Conservation (phyloP, 1,140 invertebrate species). For the Drosophila melanica region DNA sequence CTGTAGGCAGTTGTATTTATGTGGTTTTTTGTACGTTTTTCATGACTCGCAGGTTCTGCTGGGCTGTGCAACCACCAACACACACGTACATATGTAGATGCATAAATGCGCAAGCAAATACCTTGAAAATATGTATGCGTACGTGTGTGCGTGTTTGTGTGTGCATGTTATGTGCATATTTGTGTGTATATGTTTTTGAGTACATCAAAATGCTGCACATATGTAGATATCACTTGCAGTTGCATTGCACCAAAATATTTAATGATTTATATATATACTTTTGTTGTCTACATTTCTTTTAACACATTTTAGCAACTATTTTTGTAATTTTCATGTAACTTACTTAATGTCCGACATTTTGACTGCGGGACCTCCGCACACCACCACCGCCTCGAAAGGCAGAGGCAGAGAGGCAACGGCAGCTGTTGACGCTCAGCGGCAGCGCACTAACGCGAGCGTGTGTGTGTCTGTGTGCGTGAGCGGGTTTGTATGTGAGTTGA, state of each 20-base stretch:
- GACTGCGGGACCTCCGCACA: conserved; percentile 45
- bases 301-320: conserved; percentile 10
- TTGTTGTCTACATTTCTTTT: conserved; percentile 1
- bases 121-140: conserved; percentile 46
- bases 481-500: conserved; percentile 19
- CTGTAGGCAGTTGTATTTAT: background rate
- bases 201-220: conserved; percentile 32
- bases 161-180: background rate
- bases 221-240: conserved; percentile 13
- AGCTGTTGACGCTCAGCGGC: conserved; percentile 74
- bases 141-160: conserved; percentile 16
- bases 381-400: conserved; percentile 33
- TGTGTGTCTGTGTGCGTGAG: conserved; percentile 17
- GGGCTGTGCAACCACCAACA: conserved; percentile 9
- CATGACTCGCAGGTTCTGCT: conserved; percentile 15
- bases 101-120: conserved; percentile 30
- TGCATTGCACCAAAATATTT: conserved; percentile 3
- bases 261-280: background rate
- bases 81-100: conserved; percentile 4
- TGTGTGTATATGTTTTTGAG: conserved; percentile 29
- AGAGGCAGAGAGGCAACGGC: conserved; percentile 49
- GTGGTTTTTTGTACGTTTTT: conserved; percentile 21
- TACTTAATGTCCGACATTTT: conserved; percentile 82
- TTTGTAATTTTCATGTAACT: conserved; percentile 47
- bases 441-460: conserved; percentile 41